Evolutionary conservation across 1,140 invertebrate species (phyloP).

Genomic region (Drosophila carrolli): DNA sequence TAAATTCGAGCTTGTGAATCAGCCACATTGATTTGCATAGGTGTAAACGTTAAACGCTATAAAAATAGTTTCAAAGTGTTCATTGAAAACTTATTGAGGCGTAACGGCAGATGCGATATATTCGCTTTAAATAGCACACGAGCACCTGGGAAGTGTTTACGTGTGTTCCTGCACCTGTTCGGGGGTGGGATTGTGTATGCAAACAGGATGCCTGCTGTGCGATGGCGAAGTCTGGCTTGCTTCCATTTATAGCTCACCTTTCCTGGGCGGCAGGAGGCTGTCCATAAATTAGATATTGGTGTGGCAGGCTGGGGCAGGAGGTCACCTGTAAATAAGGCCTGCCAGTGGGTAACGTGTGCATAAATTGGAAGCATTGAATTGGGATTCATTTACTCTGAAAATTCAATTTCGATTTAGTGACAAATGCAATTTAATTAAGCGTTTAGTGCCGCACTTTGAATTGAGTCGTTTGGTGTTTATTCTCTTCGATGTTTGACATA

Average conservation of each 20-base stretch:
- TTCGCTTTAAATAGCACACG: slow-evolving; percentile 62
- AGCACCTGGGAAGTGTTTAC: neutral
- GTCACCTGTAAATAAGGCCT: slow-evolving; percentile 50
- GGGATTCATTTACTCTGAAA: slow-evolving; percentile 38
- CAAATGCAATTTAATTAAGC: slow-evolving; percentile 71
- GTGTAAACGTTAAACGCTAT: slow-evolving; percentile 67
- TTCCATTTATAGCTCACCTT: slow-evolving; percentile 58
- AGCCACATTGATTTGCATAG: slow-evolving; percentile 45
- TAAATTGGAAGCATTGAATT: slow-evolving; percentile 39
- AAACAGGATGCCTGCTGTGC: slow-evolving; percentile 42
- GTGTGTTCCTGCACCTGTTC: slow-evolving; percentile 22
- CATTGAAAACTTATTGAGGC: slow-evolving; percentile 80
- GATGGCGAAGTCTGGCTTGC: slow-evolving; percentile 39
- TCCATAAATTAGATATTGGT: slow-evolving; percentile 61
- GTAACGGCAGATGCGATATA: slow-evolving; percentile 68
- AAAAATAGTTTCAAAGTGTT: slow-evolving; percentile 82
- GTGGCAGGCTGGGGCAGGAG: slow-evolving; percentile 2
- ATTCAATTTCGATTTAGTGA: slow-evolving; percentile 51
- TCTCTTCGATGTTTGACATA: slow-evolving; percentile 26
- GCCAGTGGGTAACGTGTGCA: slow-evolving; percentile 11
- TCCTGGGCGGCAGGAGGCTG: slow-evolving; percentile 8
- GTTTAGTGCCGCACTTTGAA: slow-evolving; percentile 45
- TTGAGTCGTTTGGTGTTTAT: slow-evolving; percentile 21
- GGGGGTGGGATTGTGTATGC: slow-evolving; percentile 17
- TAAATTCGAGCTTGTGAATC: slow-evolving; percentile 24